These are phyloP conservation scores for Hydra vulgaris DNA, from an alignment of 30 jellyfish, hydroid and myxozoan species.

Conservation along the genomic window DNA sequence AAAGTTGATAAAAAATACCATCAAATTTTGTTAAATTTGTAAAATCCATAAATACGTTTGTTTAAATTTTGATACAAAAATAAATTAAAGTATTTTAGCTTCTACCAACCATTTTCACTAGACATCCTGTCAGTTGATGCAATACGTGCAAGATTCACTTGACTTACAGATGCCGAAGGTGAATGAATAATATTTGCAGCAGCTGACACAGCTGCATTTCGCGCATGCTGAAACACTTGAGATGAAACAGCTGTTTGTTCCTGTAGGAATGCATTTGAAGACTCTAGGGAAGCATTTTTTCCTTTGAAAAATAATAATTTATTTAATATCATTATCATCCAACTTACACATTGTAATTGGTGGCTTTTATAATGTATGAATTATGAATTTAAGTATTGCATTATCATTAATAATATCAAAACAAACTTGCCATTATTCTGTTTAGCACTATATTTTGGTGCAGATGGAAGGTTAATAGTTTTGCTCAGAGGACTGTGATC, in stretches of 20 bases:
- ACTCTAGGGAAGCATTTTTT: too few species aligned
- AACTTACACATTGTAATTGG: neutral
- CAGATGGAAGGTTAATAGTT: neutral
- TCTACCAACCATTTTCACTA: neutral
- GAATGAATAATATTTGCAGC: neutral
- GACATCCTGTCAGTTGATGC: neutral
- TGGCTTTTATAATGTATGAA: neutral
- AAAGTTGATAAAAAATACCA: neutral
- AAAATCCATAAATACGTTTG: neutral
- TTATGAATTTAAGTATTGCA: neutral
- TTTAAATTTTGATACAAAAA: neutral
- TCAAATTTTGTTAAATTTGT: neutral
- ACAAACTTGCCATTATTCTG: neutral
- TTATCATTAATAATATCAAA: neutral
- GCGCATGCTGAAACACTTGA: neutral
- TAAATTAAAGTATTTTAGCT: neutral
- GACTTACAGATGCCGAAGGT: neutral
- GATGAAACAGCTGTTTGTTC: neutral
- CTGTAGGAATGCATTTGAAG: neutral
- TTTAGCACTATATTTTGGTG: neutral
- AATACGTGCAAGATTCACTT: neutral
- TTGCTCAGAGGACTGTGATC: neutral
- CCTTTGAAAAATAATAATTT: neutral
- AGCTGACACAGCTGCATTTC: neutral
- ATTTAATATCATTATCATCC: neutral